Conservation (phyloP, 2,113 vertebrate species). For the Phrynocephalus versicolor region DNA sequence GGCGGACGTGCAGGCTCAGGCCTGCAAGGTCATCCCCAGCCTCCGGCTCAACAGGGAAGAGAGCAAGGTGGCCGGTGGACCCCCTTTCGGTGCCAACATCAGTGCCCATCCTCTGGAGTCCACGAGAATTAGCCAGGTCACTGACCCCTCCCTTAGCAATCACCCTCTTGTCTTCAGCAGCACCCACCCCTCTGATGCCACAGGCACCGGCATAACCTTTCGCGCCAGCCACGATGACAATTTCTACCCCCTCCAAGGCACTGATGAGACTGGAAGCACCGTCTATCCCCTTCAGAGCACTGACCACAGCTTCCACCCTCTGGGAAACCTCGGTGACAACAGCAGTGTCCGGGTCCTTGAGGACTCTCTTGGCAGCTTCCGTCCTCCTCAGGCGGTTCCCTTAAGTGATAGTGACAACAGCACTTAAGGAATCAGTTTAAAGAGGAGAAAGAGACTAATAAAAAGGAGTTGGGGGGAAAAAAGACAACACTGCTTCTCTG, state of each 20-base stretch:
- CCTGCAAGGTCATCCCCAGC: constrained; percentile 55
- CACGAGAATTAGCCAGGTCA: background rate
- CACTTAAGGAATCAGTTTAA: background rate
- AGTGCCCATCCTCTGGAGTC: background rate
- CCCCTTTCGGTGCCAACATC: background rate
- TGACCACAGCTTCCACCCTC: background rate
- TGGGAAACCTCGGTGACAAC: background rate
- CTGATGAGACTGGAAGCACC: background rate
- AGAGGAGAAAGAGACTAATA: constrained; percentile 16
- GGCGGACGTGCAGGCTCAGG: constrained; percentile 56
- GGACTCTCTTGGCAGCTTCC: background rate
- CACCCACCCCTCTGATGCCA: background rate
- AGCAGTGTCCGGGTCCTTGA: background rate
- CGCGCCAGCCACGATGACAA: background rate
- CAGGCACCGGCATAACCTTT: no score
- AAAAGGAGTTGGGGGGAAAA: constrained; percentile 10
- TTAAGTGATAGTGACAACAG: background rate
- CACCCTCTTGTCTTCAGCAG: background rate
- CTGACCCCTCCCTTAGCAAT: background rate
- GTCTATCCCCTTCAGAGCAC: background rate
- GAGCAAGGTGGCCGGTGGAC: background rate
- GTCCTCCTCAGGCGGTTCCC: background rate
- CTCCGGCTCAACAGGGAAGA: constrained; percentile 24
- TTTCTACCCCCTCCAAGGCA: background rate
- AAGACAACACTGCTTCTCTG: background rate